These are phyloP conservation scores for Trachelus troglodyta DNA, from an alignment of 2,888 invertebrate genomes.

Conservation along the genomic window DNA sequence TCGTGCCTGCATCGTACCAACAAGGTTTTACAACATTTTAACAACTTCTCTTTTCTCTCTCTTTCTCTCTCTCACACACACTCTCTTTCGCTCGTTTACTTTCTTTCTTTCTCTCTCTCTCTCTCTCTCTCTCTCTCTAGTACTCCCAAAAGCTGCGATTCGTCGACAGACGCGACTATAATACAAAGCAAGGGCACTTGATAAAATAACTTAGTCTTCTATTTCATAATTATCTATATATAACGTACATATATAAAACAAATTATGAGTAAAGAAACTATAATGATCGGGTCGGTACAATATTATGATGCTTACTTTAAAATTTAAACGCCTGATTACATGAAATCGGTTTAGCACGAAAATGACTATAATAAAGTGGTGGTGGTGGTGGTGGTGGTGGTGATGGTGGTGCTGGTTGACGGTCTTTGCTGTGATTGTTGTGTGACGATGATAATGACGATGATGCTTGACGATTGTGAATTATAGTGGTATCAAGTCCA, in stretches of 20 bases:
- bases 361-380: slow-evolving; percentile 39
- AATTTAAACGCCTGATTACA: slow-evolving; percentile 23
- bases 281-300: slow-evolving; percentile 59
- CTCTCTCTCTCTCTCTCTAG: slow-evolving; percentile 25
- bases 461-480: not conserved
- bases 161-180: slow-evolving; percentile 66
- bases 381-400: slow-evolving; percentile 18
- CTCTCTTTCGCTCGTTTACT: slow-evolving; percentile 26
- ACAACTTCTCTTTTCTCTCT: slow-evolving; percentile 17
- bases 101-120: slow-evolving; percentile 28
- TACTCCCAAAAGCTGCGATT: slow-evolving; percentile 60
- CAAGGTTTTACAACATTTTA: slow-evolving; percentile 52
- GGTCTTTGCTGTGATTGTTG: not conserved
- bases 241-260: slow-evolving; percentile 65
- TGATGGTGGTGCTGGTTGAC: slow-evolving; percentile 12
- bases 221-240: slow-evolving; percentile 66
- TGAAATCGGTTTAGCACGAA: slow-evolving; percentile 33
- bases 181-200: slow-evolving; percentile 74
- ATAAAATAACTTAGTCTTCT: slow-evolving; percentile 72
- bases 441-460: not conserved
- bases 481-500: not conserved
- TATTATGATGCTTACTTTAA: slow-evolving; percentile 52
- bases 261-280: slow-evolving; percentile 62
- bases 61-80: slow-evolving; percentile 13
- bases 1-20: slow-evolving; percentile 55